Percentiles rank a stretch among this genome's conserved stretches.
Conservation (phyloP, 2,888 invertebrate species). For the Tromatobia lineatoria region DNA sequence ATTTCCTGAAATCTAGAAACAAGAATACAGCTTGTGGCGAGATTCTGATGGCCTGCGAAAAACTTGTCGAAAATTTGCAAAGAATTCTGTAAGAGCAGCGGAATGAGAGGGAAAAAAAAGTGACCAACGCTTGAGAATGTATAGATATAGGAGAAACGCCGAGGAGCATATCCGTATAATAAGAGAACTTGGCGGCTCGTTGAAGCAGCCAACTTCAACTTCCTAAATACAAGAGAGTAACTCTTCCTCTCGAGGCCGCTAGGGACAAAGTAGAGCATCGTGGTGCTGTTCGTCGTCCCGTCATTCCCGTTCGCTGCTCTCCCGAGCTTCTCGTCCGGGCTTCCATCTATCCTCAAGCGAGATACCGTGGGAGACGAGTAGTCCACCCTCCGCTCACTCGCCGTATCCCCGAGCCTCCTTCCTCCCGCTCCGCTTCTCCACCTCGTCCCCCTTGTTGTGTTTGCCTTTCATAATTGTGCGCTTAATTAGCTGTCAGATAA, state of each 20-base stretch:
- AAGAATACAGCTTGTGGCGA: background rate
- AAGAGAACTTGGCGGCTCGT: background rate
- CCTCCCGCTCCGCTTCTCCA: slow-evolving; percentile 48
- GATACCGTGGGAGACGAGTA: slow-evolving; percentile 51
- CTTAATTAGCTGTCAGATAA: slow-evolving; percentile 80
- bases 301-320: slow-evolving; percentile 22
- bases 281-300: slow-evolving; percentile 12
- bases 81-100: slow-evolving; percentile 18
- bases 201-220: slow-evolving; percentile 10
- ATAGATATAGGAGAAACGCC: background rate
- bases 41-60: background rate
- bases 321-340: slow-evolving; percentile 35
- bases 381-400: slow-evolving; percentile 36
- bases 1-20: background rate
- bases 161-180: background rate
- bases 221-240: slow-evolving; percentile 6
- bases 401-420: slow-evolving; percentile 56
- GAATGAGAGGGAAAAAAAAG: background rate
- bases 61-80: slow-evolving; percentile 21
- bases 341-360: slow-evolving; percentile 52
- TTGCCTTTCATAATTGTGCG: slow-evolving; percentile 80
- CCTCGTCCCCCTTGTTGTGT: slow-evolving; percentile 74
- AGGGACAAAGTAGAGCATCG: slow-evolving; percentile 15
- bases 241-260: background rate
- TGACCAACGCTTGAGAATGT: background rate